Evolutionary conservation across 1,140 invertebrate species (phyloP).

Genomic region (Brachionus manjavacas): DNA sequence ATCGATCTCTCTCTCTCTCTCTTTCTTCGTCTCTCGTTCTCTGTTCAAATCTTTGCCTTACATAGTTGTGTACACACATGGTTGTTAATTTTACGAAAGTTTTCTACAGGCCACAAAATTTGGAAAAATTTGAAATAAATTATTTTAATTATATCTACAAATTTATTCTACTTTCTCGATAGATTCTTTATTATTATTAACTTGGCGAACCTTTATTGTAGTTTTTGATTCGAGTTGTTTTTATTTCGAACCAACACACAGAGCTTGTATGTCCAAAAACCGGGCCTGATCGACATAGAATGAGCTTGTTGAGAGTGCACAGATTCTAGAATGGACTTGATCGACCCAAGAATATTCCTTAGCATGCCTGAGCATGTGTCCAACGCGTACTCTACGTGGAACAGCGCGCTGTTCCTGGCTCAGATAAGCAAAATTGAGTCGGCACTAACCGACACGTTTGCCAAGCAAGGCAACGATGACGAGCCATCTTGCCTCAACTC

Average conservation of each 20-base stretch:
- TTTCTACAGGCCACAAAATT: neutral
- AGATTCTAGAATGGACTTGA: constrained; percentile 5
- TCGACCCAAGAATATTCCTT: constrained; percentile 37
- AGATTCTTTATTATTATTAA: constrained; percentile 13
- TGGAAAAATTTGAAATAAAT: constrained; percentile 4
- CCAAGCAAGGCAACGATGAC: neutral
- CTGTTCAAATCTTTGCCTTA: neutral
- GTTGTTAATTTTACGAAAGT: neutral
- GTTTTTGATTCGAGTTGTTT: constrained; percentile 22
- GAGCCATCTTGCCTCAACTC: neutral
- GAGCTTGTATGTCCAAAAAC: neutral
- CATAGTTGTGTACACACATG: neutral
- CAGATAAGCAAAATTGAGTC: constrained; percentile 25
- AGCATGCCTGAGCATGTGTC: constrained; percentile 16
- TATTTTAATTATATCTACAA: constrained; percentile 36
- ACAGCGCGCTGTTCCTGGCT: constrained; percentile 26
- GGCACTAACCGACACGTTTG: constrained; percentile 1
- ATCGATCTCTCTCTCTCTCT: neutral
- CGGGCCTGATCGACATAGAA: neutral
- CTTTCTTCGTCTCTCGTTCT: neutral
- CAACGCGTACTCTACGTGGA: neutral
- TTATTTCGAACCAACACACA: constrained; percentile 7
- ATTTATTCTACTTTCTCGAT: constrained; percentile 29
- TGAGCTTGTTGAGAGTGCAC: neutral
- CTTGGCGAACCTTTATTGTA: constrained; percentile 11